phyloP scores from a whole-genome alignment of 2,888 invertebrate species.

The Macaria liturata region DNA sequence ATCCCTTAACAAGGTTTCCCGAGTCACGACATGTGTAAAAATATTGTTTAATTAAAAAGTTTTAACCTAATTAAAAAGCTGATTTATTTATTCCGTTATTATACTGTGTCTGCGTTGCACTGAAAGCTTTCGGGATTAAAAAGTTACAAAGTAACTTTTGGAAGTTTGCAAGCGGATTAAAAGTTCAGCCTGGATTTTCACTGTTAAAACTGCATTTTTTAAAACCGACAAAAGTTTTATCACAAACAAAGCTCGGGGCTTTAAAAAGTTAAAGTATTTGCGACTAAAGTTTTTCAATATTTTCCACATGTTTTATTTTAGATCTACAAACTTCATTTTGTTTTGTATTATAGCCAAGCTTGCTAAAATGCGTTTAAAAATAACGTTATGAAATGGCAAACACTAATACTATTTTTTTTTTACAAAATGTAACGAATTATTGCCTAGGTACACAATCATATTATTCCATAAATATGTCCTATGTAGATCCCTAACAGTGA shows the following conservation, averaged over 20 bases:
- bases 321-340: neutral
- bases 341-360: neutral
- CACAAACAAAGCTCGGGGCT: slow-evolving; percentile 27
- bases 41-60: slow-evolving; percentile 44
- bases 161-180: slow-evolving; percentile 65
- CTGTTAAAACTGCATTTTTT: slow-evolving; percentile 64
- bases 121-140: slow-evolving; percentile 55
- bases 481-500: no score
- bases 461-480: no score
- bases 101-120: slow-evolving; percentile 41
- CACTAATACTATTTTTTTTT: no score
- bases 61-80: slow-evolving; percentile 52
- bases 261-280: slow-evolving; percentile 21
- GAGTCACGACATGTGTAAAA: slow-evolving; percentile 44
- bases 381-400: no score
- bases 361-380: no score
- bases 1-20: slow-evolving; percentile 38
- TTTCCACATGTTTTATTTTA: neutral
- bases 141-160: slow-evolving; percentile 51
- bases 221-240: slow-evolving; percentile 44
- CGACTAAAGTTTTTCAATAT: slow-evolving; percentile 2
- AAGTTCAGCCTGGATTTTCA: slow-evolving; percentile 55
- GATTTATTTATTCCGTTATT: slow-evolving; percentile 36
- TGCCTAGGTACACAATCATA: no score
- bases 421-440: no score